Evolutionary conservation across 2,113 vertebrate genomes (phyloP), one percentile per base, ranked within the genome.

Genomic region (Indicator maculatus): DNA sequence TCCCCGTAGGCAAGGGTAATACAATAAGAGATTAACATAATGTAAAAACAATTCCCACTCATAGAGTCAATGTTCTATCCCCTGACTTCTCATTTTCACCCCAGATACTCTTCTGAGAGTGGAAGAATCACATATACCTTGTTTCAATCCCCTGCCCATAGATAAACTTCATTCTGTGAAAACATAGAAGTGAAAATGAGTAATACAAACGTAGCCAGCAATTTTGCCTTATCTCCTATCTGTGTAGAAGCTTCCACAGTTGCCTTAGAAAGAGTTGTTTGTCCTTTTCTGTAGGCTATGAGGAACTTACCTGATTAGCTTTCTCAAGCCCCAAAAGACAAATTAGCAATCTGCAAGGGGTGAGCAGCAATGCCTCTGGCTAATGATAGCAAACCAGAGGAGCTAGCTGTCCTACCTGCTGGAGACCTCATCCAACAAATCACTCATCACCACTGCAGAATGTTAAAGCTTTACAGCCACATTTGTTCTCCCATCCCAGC

Each of bases 371-470:
- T 36, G 64, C 71, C 83, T 88, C 74, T 89, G 80, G 67, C 44
- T 88, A 52, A 67, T 20, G 58, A n/a, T 9, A 64, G 16, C 81
- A 61, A 28, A 67, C 44, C 45, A 1, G 2, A 86, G 67, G 56
- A 92, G 36, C 64, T 60, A 58, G 58, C 36, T 88, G 79, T 88
- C 86, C 94, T 95, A 93, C 90, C 96, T 93, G 86, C 86, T 86
- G 83, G 85, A 79, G 90, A 91, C 36, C 83, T 95, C 91, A 88
- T 45, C 64, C 89, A 77, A 33, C 64, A 95, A 86, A 75, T 28
- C 33, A n/a, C 67, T 87, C 27, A 5, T 8, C 75, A 88, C 52
- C 89, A 50, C 47, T 28, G 5, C 93, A 95, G 81, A 94, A 94
- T 93, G 86, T 79, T 85, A 71, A 75, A 66, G 61, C 64, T 93